A percentile compares a stretch with the other conserved stretches of the same genome.
These are phyloP conservation scores for Lacerta agilis DNA, from an alignment of 2,797 vertebrate genomes.

Conservation along the genomic window DNA sequence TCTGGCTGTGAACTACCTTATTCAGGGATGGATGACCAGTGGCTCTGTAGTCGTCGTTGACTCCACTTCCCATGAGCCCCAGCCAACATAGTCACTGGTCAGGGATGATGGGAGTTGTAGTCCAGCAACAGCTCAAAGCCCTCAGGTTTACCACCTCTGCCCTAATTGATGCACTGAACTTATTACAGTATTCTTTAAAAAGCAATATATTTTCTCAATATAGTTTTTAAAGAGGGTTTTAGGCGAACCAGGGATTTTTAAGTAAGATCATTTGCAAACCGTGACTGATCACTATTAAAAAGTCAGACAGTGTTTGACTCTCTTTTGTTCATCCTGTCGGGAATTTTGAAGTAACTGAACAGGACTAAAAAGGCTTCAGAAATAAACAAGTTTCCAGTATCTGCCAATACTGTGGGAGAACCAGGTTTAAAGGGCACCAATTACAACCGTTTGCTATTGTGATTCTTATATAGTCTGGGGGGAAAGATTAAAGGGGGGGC, in stretches of 20 bases:
- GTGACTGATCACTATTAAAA: neutral
- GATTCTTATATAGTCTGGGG: no score
- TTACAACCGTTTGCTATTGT: no score
- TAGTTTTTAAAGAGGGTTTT: neutral
- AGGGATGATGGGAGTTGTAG: no score
- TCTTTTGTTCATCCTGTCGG: neutral
- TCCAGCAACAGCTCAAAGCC: no score
- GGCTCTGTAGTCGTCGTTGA: no score
- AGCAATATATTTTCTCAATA: neutral
- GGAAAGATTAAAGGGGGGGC: no score
- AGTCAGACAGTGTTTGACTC: neutral
- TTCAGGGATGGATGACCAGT: no score
- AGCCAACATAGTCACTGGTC: no score
- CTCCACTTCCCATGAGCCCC: no score
- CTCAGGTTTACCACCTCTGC: neutral
- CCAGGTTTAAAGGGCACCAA: no score
- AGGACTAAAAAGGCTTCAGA: neutral
- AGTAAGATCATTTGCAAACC: neutral
- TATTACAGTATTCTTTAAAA: neutral
- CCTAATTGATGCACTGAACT: neutral
- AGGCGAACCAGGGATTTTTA: neutral
- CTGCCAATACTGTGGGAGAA: no score
- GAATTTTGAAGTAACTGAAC: neutral
- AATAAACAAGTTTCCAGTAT: neutral
- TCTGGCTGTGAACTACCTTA: neutral